These are phyloP conservation scores for Brotogeris chrysoptera DNA, from an alignment of 2,797 vertebrate genomes.

Conservation along the genomic window DNA sequence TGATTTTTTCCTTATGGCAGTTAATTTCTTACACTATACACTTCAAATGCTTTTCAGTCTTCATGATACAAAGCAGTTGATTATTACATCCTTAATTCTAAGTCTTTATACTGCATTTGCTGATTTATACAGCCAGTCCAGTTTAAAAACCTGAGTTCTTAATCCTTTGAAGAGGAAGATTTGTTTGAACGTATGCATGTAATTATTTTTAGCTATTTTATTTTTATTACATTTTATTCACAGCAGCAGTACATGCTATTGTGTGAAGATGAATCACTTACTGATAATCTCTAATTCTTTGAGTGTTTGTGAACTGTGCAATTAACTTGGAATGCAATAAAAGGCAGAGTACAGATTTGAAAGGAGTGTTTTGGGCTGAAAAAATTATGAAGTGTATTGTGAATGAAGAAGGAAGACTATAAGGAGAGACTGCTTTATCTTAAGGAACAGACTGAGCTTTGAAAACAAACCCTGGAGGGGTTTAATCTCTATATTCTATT, in stretches of 20 bases:
- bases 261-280: neutral
- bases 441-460: neutral
- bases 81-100: neutral
- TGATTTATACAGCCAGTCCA: neutral
- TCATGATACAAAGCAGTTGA: neutral
- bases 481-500: neutral
- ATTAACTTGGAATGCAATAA: neutral
- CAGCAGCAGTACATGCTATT: neutral
- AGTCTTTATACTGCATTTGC: neutral
- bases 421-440: neutral
- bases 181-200: neutral
- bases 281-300: neutral
- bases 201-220: neutral
- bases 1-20: neutral
- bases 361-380: neutral
- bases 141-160: neutral
- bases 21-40: neutral
- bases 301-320: neutral
- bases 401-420: neutral
- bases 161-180: neutral
- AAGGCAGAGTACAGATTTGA: neutral
- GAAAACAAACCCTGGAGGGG: neutral
- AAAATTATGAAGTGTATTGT: neutral
- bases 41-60: neutral
- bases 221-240: neutral